These are phyloP conservation scores for Poliocrania exsul DNA, from an alignment of 2,797 vertebrate genomes.

Conservation along the genomic window DNA sequence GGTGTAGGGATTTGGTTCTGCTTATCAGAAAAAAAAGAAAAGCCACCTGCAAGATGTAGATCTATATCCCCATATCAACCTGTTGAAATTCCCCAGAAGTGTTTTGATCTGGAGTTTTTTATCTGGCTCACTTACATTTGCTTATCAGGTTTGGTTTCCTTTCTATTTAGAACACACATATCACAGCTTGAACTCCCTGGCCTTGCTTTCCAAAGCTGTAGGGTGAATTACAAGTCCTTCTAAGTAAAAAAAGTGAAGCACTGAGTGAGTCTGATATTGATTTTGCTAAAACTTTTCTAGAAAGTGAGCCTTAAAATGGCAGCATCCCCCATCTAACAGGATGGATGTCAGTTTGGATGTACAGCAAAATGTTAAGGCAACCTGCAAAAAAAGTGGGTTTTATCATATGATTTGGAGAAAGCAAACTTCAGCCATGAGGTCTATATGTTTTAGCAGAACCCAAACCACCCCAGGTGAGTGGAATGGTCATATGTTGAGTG, in stretches of 20 bases:
- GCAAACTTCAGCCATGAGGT: background rate
- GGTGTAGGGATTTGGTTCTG: background rate
- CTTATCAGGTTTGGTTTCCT: slow-evolving; percentile 12
- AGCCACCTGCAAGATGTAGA: slow-evolving; percentile 22
- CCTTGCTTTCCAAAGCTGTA: background rate
- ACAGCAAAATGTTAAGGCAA: background rate
- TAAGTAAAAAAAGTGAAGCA: background rate
- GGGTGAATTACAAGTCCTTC: background rate
- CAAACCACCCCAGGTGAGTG: background rate
- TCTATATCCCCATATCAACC: background rate
- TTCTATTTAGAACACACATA: background rate
- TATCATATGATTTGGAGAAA: background rate
- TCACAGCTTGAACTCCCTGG: background rate
- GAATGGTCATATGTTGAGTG: background rate
- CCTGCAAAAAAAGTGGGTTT: fast-evolving
- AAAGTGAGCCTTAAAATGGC: background rate
- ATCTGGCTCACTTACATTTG: background rate
- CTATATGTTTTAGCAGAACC: background rate
- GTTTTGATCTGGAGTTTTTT: slow-evolving; percentile 32
- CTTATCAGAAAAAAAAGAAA: slow-evolving; percentile 32
- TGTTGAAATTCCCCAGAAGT: background rate
- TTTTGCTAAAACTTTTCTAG: background rate
- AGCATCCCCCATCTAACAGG: background rate
- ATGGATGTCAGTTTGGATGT: background rate
- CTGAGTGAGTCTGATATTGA: background rate